These are phyloP conservation scores for Apamea crenata DNA, from an alignment of 2,888 invertebrate species.

Conservation along the genomic window DNA sequence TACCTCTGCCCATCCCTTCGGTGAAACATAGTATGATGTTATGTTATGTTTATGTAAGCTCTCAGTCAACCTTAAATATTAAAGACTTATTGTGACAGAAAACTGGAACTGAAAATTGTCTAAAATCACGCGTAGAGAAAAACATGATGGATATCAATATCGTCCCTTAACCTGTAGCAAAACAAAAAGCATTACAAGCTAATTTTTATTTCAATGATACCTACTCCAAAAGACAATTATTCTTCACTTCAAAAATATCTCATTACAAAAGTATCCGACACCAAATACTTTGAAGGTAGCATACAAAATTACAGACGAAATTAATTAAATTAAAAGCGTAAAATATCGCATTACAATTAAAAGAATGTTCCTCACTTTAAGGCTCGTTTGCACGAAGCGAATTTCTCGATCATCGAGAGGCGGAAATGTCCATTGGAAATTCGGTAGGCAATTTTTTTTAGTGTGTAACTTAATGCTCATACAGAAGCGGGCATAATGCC, in stretches of 20 bases:
- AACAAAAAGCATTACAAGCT: conserved; percentile 8
- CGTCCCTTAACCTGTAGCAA: not conserved
- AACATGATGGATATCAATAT: not conserved
- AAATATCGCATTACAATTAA: conserved; percentile 56
- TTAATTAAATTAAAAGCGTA: conserved; percentile 47
- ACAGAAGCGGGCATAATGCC: not conserved
- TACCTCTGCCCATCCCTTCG: not conserved
- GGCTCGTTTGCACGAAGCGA: conserved; percentile 28
- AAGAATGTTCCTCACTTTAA: conserved; percentile 45
- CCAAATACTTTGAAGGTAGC: conserved; percentile 8
- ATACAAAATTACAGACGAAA: conserved; percentile 37
- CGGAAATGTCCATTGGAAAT: not conserved
- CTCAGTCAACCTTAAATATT: not conserved
- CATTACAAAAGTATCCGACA: conserved; percentile 32
- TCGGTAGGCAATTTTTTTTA: not conserved
- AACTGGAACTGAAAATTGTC: not conserved
- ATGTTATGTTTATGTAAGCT: not conserved
- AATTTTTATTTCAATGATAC: conserved; percentile 5
- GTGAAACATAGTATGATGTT: not conserved
- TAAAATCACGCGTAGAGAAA: not conserved
- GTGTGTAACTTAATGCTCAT: not conserved
- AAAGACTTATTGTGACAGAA: too few species aligned
- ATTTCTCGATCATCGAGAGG: not conserved
- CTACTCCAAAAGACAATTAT: conserved; percentile 39
- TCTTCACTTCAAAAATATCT: conserved; percentile 33